Evolutionary conservation across 2,888 invertebrate genomes (phyloP), one percentile per base, ranked within the genome.

Genomic region (Drosophila niveifrons): DNA sequence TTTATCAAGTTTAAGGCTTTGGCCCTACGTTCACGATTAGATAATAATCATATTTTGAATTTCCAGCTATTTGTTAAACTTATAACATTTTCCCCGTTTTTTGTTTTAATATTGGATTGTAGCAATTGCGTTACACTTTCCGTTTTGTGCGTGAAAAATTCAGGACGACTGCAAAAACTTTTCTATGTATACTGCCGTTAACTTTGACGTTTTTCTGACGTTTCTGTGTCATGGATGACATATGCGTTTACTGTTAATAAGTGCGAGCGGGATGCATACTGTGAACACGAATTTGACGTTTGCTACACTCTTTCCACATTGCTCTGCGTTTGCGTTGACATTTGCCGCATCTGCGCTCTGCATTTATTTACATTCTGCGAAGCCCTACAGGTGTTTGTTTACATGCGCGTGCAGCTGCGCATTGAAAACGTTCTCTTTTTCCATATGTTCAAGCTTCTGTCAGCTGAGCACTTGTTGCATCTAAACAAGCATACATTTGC

Each of bases 111-210:
- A 48, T 61, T 55, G 51, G 65, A 17, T 17, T 50, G 15, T 57
- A 39, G 18, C 39, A 31, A 17, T n/a, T 29, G 36, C 39, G 52
- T 52, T 48, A 15, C 56, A 53, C 46, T 47, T 59, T 57, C 17
- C 39, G 28, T 7, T 61, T 56, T 65, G 78, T 78, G 78, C 23
- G 23, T 23, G 23, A 23, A 78, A 78, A 78, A 81, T 81, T 78
- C 56, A 70, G 64, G 47, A 66, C 70, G 63, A 66, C 64, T 82
- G 67, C 66, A 72, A 78, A 77, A 87, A 87, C 73, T 83, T 89
- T 89, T 84, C 83, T 84, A 78, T 84, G 84, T 84, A 84, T 84
- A 84, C 89, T 83, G 84, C 51, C 75, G 71, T 83, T 82, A 61
- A 63, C 59, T 56, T 66, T 88, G 78, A 82, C 72, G 64, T 77